Evolutionary conservation across 1,140 invertebrate species (phyloP), one percentile per base, ranked within the genome.

Genomic region (Mactra quadrangularis): DNA sequence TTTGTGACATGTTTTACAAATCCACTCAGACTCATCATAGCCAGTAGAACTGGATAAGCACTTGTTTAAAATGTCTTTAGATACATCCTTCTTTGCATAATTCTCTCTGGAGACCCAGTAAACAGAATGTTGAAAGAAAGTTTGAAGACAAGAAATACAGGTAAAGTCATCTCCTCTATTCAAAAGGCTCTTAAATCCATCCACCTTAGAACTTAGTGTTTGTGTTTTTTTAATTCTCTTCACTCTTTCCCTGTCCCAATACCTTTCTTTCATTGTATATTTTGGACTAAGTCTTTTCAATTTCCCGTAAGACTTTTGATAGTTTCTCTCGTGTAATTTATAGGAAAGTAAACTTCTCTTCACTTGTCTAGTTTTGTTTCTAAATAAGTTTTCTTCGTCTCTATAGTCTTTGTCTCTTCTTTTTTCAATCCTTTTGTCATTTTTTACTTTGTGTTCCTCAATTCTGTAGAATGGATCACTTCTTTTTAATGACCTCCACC

Each of bases 1-100:
- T 47, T 59, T 82, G 50, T 82, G 53, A 22, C 78, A 81, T 15
- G 78, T 85, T 71, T 85, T 85, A 68, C 77, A 85, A 13, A 82
- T 62, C 70, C 83, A 85, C 33, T 81, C 76, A 52, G 9, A 0
- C 33, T 81, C 60, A 27, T 11, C 57, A 1, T 45, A 38, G 60
- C 77, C 75, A 70, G 38, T 70, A 55, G 25, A 47, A 55, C 52
- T 47, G 22, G 74, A 71, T 0, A 78, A 25, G 19, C 33, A 22
- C 15, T 52, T 71, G 33, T 71, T 38, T 19, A 84, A 31, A 52
- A 84, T 52, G 22, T 72, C 47, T 45, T 7, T 7, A 27, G 72
- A 64, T 29, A 84, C 31, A 38, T 31, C 35, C 53, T 78, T 78
- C 6, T 74, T 52, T 6, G 38, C 29, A 13, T 35, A 57, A 55